phyloP scores from a whole-genome alignment of 2,113 vertebrate genomes.

The Hydropotes inermis region DNA sequence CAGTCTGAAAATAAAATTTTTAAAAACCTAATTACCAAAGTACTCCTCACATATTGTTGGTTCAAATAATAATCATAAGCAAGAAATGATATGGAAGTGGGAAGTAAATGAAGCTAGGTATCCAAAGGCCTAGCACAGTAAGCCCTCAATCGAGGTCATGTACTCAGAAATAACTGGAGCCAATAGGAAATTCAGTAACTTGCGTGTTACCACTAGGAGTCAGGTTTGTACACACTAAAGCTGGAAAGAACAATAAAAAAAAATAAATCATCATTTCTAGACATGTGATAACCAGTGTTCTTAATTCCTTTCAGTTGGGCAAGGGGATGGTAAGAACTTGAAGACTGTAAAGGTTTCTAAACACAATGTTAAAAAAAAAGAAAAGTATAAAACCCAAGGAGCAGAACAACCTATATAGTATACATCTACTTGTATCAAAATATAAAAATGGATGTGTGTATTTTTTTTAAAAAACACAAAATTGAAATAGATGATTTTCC shows the following conservation, averaged over 20 bases:
- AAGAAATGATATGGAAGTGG: not conserved
- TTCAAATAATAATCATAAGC: not conserved
- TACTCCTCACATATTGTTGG: not conserved
- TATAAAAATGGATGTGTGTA: not conserved
- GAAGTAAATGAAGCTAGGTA: not conserved
- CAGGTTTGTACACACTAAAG: slow-evolving; percentile 49
- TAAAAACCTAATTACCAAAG: not conserved
- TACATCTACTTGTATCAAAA: not conserved
- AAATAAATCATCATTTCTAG: not conserved
- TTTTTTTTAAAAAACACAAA: not conserved
- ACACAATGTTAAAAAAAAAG: not conserved
- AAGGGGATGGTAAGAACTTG: not conserved
- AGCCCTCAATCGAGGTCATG: not conserved
- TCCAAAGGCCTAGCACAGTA: not conserved
- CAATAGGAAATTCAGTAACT: not conserved
- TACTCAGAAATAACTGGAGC: not conserved
- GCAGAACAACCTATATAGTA: not conserved
- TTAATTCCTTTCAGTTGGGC: not conserved
- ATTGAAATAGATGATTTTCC: not conserved
- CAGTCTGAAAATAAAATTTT: not conserved
- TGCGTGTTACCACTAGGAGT: slow-evolving; percentile 46
- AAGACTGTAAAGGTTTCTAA: not conserved
- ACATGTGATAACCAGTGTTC: not conserved
- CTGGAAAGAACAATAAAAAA: not conserved
- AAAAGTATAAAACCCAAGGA: not conserved